phyloP scores from a whole-genome alignment of 1,140 invertebrate species.

The Pemphigus obesinymphae region DNA sequence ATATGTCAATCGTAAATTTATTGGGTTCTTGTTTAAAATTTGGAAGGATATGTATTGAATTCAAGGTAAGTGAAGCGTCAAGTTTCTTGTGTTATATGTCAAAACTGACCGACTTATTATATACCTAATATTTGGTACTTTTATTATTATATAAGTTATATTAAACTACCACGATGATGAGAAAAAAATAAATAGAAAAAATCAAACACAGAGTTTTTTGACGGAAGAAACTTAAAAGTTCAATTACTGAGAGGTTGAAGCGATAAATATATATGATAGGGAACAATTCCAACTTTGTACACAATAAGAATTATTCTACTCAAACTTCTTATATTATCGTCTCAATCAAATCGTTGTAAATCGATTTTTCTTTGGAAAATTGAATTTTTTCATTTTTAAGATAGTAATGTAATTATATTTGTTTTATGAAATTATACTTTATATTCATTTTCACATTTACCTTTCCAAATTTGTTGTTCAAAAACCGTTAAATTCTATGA shows the following conservation, averaged over 20 bases:
- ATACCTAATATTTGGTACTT: too few species aligned
- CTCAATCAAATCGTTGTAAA: not conserved
- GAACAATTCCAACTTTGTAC: not conserved
- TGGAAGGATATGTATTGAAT: not conserved
- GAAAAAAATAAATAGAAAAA: not conserved
- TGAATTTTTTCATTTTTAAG: too few species aligned
- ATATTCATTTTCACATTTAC: too few species aligned
- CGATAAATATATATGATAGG: constrained; percentile 2
- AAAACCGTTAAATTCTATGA: too few species aligned
- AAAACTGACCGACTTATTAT: not conserved
- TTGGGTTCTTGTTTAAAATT: not conserved
- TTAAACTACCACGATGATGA: not conserved
- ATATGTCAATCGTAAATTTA: too few species aligned
- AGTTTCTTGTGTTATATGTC: not conserved
- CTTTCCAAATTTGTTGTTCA: too few species aligned
- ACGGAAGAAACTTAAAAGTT: constrained; percentile 21
- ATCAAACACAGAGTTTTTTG: not conserved
- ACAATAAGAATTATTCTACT: not conserved
- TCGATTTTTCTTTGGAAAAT: too few species aligned
- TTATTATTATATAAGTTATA: too few species aligned
- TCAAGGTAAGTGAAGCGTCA: not conserved
- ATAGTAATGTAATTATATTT: too few species aligned
- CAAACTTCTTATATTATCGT: not conserved
- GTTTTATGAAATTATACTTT: too few species aligned
- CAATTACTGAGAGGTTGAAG: not conserved